Evolutionary conservation across 2,888 invertebrate genomes (phyloP).

Genomic region (Sphaerophoria rueppellii): DNA sequence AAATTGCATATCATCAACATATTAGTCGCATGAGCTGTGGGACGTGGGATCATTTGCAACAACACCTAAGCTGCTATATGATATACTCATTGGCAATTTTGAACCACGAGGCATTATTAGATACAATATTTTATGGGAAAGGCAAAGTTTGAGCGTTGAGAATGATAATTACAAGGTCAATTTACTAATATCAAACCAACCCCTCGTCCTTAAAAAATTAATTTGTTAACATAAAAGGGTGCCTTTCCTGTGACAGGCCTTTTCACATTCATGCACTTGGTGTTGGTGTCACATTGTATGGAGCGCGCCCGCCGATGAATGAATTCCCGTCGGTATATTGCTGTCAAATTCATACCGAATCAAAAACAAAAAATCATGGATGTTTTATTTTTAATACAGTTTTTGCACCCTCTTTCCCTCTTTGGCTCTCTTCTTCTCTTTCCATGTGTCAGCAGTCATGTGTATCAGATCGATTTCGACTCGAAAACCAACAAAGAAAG

Average conservation of each 20-base stretch:
- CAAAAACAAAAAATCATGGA: not conserved
- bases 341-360: not conserved
- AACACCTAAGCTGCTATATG: too few species aligned
- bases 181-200: too few species aligned
- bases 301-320: conserved; percentile 6
- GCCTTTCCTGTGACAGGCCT: not conserved
- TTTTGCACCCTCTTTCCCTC: conserved; percentile 2
- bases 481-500: conserved; percentile 21
- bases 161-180: too few species aligned
- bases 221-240: too few species aligned
- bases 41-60: too few species aligned
- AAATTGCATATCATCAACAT: too few species aligned
- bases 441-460: conserved; percentile 32
- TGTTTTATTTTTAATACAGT: not conserved
- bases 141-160: too few species aligned
- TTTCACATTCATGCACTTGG: not conserved
- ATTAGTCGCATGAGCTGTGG: too few species aligned
- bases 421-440: not conserved
- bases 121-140: too few species aligned
- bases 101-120: too few species aligned
- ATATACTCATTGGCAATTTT: too few species aligned
- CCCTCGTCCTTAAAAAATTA: too few species aligned
- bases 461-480: conserved; percentile 48
- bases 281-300: not conserved
- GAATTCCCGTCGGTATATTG: conserved; percentile 46